These are phyloP conservation scores for Ditylenchus dipsaci DNA, from an alignment of 1,140 invertebrate genomes.

Conservation along the genomic window DNA sequence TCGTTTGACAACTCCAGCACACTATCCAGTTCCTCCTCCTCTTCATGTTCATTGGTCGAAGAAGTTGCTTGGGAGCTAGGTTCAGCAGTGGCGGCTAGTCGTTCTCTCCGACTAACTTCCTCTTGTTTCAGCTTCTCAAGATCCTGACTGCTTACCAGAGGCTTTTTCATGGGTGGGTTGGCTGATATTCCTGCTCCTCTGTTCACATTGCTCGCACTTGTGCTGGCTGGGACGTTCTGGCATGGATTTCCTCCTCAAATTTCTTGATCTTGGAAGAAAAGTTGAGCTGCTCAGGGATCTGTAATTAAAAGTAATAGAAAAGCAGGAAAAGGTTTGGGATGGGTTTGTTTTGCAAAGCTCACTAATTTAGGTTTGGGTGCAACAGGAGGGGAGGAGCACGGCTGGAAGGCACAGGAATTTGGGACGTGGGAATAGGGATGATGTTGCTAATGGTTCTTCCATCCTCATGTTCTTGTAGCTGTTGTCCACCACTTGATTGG, in stretches of 20 bases:
- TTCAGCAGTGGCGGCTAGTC: slow-evolving; percentile 9
- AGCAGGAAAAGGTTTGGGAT: not conserved
- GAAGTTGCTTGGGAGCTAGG: no score
- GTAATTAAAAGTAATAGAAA: slow-evolving; percentile 15
- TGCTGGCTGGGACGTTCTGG: not conserved
- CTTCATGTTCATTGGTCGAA: slow-evolving; percentile 8
- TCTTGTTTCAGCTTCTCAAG: slow-evolving; percentile 27
- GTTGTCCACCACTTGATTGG: no score
- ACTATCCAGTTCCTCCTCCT: slow-evolving; percentile 14
- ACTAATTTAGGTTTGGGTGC: slow-evolving; percentile 33
- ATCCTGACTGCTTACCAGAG: slow-evolving; percentile 23
- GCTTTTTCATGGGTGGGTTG: slow-evolving; percentile 20
- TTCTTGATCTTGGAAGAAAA: slow-evolving; percentile 15
- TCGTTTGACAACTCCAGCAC: slow-evolving; percentile 6
- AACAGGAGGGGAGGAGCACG: slow-evolving; percentile 20
- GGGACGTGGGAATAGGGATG: slow-evolving; percentile 32
- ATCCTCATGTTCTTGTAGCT: no score
- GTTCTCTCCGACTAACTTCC: not conserved
- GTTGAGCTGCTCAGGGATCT: slow-evolving; percentile 14
- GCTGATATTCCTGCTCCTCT: slow-evolving; percentile 13
- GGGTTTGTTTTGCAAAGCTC: not conserved
- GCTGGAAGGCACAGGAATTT: slow-evolving; percentile 26
- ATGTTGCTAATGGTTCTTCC: slow-evolving; percentile 20
- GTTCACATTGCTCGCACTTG: not conserved
- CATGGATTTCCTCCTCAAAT: slow-evolving; percentile 18